Conservation (phyloP, 37 sponge, comb jelly and placozoan species). For the Ephydatia muelleri region DNA sequence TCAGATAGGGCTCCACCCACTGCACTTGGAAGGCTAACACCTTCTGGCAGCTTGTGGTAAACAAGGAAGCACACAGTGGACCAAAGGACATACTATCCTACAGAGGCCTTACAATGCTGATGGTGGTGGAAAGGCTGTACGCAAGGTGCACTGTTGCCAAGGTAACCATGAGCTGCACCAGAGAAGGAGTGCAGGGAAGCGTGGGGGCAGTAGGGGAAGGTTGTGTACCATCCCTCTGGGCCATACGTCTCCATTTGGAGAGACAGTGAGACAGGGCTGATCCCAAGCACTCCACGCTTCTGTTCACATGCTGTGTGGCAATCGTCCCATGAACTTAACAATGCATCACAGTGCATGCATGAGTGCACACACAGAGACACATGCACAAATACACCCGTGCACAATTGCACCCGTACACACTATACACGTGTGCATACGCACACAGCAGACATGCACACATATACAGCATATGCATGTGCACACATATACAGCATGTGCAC, state of each 20-base stretch:
- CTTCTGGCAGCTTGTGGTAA: neutral
- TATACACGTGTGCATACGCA: too few relatives aligned
- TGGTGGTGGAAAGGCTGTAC: constrained; percentile 1
- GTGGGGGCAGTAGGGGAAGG: neutral
- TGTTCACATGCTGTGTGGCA: neutral
- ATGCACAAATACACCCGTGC: too few relatives aligned
- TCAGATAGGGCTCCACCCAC: constrained; percentile 25
- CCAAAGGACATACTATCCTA: too few relatives aligned
- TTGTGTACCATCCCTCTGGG: neutral
- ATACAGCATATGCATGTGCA: neutral
- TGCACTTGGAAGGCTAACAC: neutral
- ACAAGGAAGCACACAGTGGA: neutral
- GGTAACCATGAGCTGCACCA: constrained; percentile 36
- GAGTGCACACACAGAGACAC: neutral
- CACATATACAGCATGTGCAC: neutral
- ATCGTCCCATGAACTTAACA: neutral
- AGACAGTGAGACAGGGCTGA: constrained; percentile 51
- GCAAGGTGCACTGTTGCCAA: constrained; percentile 26
- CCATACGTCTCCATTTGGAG: constrained; percentile 55
- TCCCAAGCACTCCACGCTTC: constrained; percentile 8
- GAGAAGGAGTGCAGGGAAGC: constrained; percentile 6
- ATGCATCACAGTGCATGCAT: neutral
- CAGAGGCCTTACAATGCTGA: neutral
- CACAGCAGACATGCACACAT: too few relatives aligned
- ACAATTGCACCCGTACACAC: too few relatives aligned